Evolutionary conservation across 1,140 invertebrate genomes (phyloP).

Genomic region (Dendroctonus valens): DNA sequence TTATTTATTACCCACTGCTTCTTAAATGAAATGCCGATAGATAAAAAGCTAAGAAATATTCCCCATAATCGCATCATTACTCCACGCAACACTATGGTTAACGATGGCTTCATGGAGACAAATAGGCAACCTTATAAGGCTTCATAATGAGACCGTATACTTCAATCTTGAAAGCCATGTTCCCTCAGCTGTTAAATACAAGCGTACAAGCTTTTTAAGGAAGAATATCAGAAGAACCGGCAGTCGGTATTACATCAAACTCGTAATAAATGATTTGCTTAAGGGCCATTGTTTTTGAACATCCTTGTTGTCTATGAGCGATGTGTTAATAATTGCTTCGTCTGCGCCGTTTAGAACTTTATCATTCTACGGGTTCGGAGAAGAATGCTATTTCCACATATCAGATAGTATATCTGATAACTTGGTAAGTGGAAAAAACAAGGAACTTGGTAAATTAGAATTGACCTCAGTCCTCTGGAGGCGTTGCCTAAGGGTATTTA

Average conservation of each 20-base stretch:
- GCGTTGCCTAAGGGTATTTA: too few relatives aligned
- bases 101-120: slow-evolving; percentile 7
- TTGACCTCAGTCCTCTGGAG: too few relatives aligned
- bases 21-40: neutral
- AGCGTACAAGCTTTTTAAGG: neutral
- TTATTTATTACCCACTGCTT: neutral
- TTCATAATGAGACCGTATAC: slow-evolving; percentile 5
- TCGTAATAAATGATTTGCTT: slow-evolving; percentile 7
- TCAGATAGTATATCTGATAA: too few relatives aligned
- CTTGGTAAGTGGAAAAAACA: too few relatives aligned
- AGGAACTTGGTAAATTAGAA: too few relatives aligned
- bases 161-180: slow-evolving; percentile 2
- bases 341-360: too few relatives aligned
- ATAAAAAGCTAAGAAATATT: neutral
- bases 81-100: slow-evolving; percentile 3
- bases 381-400: too few relatives aligned
- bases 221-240: slow-evolving; percentile 5
- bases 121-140: slow-evolving; percentile 10
- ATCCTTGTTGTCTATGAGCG: too few relatives aligned
- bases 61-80: slow-evolving; percentile 10
- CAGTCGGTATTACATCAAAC: neutral
- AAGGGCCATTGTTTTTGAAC: slow-evolving; percentile 6
- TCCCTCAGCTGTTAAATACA: slow-evolving; percentile 4
- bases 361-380: too few relatives aligned
- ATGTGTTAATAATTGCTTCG: too few relatives aligned